Percentiles rank a stretch among this genome's conserved stretches.
These are phyloP conservation scores for Eilema depressum DNA, from an alignment of 2,888 invertebrate species.

Conservation along the genomic window DNA sequence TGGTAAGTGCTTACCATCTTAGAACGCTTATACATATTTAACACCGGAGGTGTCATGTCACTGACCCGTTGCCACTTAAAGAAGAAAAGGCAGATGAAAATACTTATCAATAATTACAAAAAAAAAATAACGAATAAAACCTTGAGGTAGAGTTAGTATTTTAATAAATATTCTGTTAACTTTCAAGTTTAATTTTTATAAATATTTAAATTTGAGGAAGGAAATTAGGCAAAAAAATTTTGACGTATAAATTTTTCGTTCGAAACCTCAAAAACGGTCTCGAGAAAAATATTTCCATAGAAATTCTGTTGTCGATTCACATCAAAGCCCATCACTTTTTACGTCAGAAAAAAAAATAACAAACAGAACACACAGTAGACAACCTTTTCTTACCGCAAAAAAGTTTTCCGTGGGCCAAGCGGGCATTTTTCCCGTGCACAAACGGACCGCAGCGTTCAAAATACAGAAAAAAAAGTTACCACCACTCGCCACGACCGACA, in stretches of 20 bases:
- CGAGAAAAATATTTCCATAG: conserved; percentile 38
- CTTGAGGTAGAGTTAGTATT: not conserved
- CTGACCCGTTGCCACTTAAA: too few species aligned
- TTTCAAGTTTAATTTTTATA: not conserved
- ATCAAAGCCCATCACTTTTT: conserved; percentile 53
- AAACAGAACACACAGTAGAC: conserved; percentile 62
- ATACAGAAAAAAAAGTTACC: conserved; percentile 74
- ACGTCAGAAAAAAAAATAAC: conserved; percentile 54
- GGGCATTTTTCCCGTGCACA: conserved; percentile 81
- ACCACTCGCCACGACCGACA: conserved; percentile 72
- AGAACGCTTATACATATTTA: too few species aligned
- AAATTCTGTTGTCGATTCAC: conserved; percentile 46
- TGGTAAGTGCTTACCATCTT: too few species aligned
- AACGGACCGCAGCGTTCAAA: conserved; percentile 81
- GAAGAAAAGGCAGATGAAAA: too few species aligned
- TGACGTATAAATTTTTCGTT: conserved; percentile 14
- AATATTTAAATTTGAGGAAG: not conserved
- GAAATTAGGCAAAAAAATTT: not conserved
- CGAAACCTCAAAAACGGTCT: conserved; percentile 35
- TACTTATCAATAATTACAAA: too few species aligned
- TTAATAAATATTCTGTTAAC: not conserved
- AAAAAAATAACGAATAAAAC: too few species aligned
- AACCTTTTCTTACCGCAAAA: conserved; percentile 86
- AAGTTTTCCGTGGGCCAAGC: conserved; percentile 78
- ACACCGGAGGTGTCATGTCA: too few species aligned